Evolutionary conservation across 2,797 vertebrate species (phyloP).

Genomic region (Chanos chanos): DNA sequence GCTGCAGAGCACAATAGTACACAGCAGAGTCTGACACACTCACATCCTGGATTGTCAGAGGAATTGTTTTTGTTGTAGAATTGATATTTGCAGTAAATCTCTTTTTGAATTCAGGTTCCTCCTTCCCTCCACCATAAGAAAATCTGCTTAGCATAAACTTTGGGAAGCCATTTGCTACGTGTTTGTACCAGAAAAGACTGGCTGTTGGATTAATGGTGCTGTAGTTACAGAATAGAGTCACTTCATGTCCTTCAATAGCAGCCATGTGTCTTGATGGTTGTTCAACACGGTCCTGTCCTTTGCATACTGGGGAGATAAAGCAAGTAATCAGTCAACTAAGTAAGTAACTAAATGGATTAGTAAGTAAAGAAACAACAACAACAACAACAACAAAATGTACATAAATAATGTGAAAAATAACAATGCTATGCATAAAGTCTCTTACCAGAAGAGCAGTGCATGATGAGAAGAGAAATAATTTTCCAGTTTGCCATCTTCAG

Average conservation of each 20-base stretch:
- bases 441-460: too few relatives aligned
- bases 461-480: too few relatives aligned
- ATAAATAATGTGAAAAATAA: too few relatives aligned
- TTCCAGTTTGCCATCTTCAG: too few relatives aligned
- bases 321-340: background rate
- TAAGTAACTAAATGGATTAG: background rate
- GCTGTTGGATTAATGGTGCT: slow-evolving; percentile 1
- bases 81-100: background rate
- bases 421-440: too few relatives aligned
- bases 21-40: slow-evolving; percentile 7
- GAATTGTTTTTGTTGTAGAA: slow-evolving; percentile 3
- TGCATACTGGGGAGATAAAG: background rate
- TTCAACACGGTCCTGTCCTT: background rate
- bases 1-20: slow-evolving; percentile 23
- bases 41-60: background rate
- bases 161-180: background rate
- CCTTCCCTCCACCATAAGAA: slow-evolving; percentile 9
- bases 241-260: background rate
- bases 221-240: slow-evolving; percentile 1
- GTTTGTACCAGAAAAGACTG: slow-evolving; percentile 26
- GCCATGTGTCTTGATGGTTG: background rate
- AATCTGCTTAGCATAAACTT: slow-evolving; percentile 11
- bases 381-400: background rate
- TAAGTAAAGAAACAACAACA: background rate
- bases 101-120: background rate